Conservation (phyloP, 2,113 vertebrate species). For the Ameiurus melas region DNA sequence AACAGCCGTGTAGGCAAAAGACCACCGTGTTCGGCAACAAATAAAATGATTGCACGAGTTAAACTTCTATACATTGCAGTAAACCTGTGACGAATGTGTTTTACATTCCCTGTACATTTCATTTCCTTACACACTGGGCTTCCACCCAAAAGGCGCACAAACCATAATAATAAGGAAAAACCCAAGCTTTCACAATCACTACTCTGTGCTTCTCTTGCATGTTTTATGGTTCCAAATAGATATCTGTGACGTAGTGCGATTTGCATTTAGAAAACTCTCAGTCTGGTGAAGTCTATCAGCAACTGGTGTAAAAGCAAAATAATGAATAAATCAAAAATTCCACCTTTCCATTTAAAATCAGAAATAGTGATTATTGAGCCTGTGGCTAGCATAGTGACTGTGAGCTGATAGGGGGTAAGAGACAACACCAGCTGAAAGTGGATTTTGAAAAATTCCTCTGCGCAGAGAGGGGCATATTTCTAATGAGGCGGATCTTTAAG, state of each 20-base stretch:
- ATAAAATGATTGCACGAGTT: slow-evolving; percentile 63
- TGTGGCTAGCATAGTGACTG: slow-evolving; percentile 83
- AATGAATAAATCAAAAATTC: slow-evolving; percentile 40
- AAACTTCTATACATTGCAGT: slow-evolving; percentile 56
- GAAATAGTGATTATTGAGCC: slow-evolving; percentile 68
- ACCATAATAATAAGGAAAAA: not conserved
- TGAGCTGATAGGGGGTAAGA: slow-evolving; percentile 86
- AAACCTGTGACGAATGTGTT: slow-evolving; percentile 56
- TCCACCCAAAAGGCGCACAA: not conserved
- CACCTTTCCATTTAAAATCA: slow-evolving; percentile 29
- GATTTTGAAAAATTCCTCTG: slow-evolving; percentile 81
- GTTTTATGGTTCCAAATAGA: not conserved
- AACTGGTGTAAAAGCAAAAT: not conserved
- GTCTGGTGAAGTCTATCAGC: slow-evolving; percentile 5
- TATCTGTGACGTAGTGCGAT: not conserved
- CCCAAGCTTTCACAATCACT: not conserved
- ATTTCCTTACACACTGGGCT: not conserved
- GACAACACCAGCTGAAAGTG: slow-evolving; percentile 92
- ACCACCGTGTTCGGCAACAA: slow-evolving; percentile 54
- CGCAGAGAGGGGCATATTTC: slow-evolving; percentile 89
- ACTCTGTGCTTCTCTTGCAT: not conserved
- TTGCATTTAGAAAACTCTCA: not conserved
- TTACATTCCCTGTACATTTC: slow-evolving; percentile 50
- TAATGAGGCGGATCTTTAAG: slow-evolving; percentile 99
- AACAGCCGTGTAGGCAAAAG: slow-evolving; percentile 67